Percentiles rank a stretch among this genome's conserved stretches.
These are phyloP conservation scores for Tapirus indicus DNA, from an alignment of 2,797 vertebrate species.

Conservation along the genomic window DNA sequence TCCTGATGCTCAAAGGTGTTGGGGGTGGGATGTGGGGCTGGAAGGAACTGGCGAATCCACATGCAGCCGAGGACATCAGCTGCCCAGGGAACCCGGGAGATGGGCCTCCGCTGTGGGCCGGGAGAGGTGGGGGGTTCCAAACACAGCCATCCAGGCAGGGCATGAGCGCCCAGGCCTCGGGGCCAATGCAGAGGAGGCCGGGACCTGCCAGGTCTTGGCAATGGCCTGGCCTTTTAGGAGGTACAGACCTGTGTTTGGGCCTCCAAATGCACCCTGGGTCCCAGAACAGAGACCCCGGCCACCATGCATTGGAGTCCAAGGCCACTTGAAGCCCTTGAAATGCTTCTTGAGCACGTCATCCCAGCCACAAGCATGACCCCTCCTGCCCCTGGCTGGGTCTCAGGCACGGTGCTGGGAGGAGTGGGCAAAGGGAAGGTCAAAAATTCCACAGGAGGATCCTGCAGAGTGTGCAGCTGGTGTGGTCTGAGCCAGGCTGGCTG, in stretches of 20 bases:
- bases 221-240: not conserved
- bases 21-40: not conserved
- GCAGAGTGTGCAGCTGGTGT: not conserved
- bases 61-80: accelerated
- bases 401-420: accelerated
- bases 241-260: not conserved
- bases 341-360: not conserved
- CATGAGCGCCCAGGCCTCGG: accelerated
- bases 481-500: not conserved
- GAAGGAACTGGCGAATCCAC: not conserved
- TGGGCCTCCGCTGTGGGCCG: not conserved
- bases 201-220: not conserved
- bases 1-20: not conserved
- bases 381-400: not conserved
- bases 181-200: not conserved
- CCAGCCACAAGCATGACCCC: accelerated
- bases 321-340: not conserved
- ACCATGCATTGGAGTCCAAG: not conserved
- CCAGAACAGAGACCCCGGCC: not conserved
- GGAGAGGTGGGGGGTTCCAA: not conserved
- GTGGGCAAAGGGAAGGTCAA: not conserved
- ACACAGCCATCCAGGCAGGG: accelerated
- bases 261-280: not conserved
- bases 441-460: not conserved
- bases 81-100: accelerated